A percentile compares a stretch with the other conserved stretches of the same genome.
Conservation (phyloP, 1,140 invertebrate species). For the Ctenoplectra terminalis region DNA sequence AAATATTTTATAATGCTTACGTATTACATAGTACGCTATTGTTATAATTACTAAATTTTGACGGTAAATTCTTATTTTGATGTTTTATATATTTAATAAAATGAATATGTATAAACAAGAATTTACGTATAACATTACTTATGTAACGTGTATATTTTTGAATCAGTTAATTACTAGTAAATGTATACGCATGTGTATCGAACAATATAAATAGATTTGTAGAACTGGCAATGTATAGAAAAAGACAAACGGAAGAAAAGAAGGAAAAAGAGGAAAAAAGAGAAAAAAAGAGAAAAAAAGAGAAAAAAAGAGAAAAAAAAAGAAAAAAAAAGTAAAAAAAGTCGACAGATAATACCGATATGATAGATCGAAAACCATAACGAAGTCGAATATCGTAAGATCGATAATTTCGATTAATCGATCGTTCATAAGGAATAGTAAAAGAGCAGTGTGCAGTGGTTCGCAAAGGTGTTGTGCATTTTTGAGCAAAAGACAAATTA, state of each 20-base stretch:
- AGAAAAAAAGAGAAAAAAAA: too few relatives aligned
- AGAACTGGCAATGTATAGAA: neutral
- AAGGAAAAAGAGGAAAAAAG: too few relatives aligned
- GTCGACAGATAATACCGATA: slow-evolving; percentile 32
- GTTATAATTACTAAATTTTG: too few relatives aligned
- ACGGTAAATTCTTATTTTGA: too few relatives aligned
- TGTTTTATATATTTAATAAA: too few relatives aligned
- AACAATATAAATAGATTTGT: neutral
- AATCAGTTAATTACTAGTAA: neutral
- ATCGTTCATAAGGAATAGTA: slow-evolving; percentile 17
- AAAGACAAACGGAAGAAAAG: too few relatives aligned
- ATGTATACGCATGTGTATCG: neutral
- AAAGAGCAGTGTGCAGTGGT: slow-evolving; percentile 33
- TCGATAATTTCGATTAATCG: slow-evolving; percentile 51
- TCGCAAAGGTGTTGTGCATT: slow-evolving; percentile 37
- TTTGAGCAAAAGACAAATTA: slow-evolving; percentile 29
- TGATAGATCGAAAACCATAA: slow-evolving; percentile 30
- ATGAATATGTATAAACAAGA: neutral
- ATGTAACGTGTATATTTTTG: neutral
- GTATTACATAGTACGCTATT: too few relatives aligned
- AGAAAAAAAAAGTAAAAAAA: too few relatives aligned
- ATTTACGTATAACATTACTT: neutral
- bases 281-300: too few relatives aligned
- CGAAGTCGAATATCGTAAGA: slow-evolving; percentile 24
- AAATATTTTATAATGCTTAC: too few relatives aligned